A percentile compares a stretch with the other conserved stretches of the same genome.
These are phyloP conservation scores for Drosophila glabriapex DNA, from an alignment of 2,888 invertebrate species.

Conservation along the genomic window DNA sequence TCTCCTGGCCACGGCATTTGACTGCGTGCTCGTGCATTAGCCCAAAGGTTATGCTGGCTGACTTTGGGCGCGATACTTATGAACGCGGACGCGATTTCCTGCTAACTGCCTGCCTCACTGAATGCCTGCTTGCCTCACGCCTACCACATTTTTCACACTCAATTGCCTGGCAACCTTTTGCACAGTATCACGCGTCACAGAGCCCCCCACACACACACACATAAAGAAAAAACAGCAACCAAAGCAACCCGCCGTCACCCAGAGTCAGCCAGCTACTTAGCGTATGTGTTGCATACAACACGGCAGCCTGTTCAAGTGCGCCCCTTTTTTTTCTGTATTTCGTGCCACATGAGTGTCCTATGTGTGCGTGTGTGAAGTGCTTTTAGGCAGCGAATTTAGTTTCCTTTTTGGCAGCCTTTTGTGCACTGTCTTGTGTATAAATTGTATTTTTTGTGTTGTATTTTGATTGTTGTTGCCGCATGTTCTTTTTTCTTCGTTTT, in stretches of 20 bases:
- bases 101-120: conserved; percentile 6
- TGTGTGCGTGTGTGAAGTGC: conserved; percentile 45
- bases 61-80: conserved; percentile 58
- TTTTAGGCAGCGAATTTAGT: conserved; percentile 69
- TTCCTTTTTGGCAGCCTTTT: conserved; percentile 60
- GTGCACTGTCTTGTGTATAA: conserved; percentile 58
- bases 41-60: conserved; percentile 63
- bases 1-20: conserved; percentile 64
- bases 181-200: conserved; percentile 73
- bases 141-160: conserved; percentile 78
- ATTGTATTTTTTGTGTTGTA: conserved; percentile 49
- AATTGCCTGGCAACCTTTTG: conserved; percentile 78
- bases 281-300: conserved; percentile 75
- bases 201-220: conserved; percentile 5
- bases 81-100: conserved; percentile 44
- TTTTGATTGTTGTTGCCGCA: conserved; percentile 1
- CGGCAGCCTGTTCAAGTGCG: conserved; percentile 32
- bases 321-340: conserved; percentile 17
- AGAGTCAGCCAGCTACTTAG: conserved; percentile 66
- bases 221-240: background rate
- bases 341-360: conserved; percentile 16
- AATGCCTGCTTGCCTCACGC: conserved; percentile 46
- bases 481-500: background rate
- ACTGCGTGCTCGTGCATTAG: conserved; percentile 77
- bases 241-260: conserved; percentile 4